Conservation (phyloP, 2,797 vertebrate species). For the Rhyacichthys aspro region DNA sequence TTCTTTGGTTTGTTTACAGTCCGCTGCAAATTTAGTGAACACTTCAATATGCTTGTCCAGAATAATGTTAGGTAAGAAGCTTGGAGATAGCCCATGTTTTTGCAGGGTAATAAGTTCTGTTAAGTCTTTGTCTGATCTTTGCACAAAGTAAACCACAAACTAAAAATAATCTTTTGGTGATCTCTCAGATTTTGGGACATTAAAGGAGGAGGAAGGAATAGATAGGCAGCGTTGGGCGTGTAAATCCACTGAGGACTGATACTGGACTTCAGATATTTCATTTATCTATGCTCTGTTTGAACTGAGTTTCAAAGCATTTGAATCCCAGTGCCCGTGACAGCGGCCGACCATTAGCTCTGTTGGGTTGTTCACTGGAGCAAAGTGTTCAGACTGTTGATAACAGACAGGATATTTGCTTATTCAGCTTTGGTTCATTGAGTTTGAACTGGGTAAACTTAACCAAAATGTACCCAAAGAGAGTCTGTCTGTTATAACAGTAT, state of each 20-base stretch:
- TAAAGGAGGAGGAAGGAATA: conserved; percentile 48
- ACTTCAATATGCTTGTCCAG: too few relatives aligned
- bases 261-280: conserved; percentile 42
- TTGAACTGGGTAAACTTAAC: neutral
- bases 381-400: conserved; percentile 13
- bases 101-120: conserved; percentile 29
- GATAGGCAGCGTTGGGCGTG: conserved; percentile 31
- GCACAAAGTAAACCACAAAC: conserved; percentile 35
- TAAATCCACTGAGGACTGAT: conserved; percentile 40
- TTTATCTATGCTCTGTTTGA: conserved; percentile 62
- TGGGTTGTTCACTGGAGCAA: conserved; percentile 15
- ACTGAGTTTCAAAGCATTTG: conserved; percentile 54
- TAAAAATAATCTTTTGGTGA: conserved; percentile 7
- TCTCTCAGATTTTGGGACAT: conserved; percentile 24
- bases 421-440: conserved; percentile 14
- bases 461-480: neutral
- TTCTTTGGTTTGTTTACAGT: too few relatives aligned
- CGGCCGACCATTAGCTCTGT: conserved; percentile 23
- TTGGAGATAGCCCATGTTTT: conserved; percentile 17
- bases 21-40: too few relatives aligned
- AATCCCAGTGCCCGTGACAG: conserved; percentile 22
- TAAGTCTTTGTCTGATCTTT: conserved; percentile 34
- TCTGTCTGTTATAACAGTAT: too few relatives aligned
- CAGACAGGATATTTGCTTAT: conserved; percentile 15
- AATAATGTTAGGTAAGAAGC: neutral